Conservation (phyloP, 2,797 vertebrate genomes). For the Botia almorhae region DNA sequence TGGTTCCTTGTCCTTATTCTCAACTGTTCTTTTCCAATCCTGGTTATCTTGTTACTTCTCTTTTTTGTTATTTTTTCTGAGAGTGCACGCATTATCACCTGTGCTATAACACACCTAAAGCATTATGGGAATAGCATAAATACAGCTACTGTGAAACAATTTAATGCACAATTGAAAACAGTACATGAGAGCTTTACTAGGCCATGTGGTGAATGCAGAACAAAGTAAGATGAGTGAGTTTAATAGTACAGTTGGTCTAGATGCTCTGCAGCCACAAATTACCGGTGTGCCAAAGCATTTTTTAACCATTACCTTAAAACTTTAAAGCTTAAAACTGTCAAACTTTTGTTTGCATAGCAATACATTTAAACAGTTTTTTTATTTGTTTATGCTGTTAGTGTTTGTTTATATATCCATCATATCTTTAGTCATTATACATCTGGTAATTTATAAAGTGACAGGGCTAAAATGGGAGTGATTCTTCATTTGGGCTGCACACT, state of each 20-base stretch:
- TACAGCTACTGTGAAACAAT: background rate
- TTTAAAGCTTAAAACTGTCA: background rate
- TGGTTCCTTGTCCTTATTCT: background rate
- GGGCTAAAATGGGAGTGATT: conserved; percentile 42
- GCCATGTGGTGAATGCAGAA: background rate
- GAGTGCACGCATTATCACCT: background rate
- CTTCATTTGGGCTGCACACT: conserved; percentile 41
- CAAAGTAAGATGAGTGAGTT: conserved; percentile 1
- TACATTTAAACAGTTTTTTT: background rate
- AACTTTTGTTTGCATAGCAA: background rate
- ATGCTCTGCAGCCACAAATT: background rate
- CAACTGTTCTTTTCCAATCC: background rate
- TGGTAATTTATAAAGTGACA: conserved; percentile 40
- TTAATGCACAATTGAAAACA: background rate
- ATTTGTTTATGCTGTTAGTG: background rate
- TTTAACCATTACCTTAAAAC: background rate
- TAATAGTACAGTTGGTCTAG: conserved; percentile 3
- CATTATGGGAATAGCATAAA: background rate
- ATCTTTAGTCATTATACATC: conserved; percentile 41
- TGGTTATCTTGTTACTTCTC: background rate
- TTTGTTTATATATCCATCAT: conserved; percentile 19
- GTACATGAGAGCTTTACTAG: background rate
- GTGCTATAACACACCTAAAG: background rate
- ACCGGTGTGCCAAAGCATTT: background rate
- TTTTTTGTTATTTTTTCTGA: background rate